Conservation (phyloP, 2,888 invertebrate genomes). For the Eucriotettix oculatus region DNA sequence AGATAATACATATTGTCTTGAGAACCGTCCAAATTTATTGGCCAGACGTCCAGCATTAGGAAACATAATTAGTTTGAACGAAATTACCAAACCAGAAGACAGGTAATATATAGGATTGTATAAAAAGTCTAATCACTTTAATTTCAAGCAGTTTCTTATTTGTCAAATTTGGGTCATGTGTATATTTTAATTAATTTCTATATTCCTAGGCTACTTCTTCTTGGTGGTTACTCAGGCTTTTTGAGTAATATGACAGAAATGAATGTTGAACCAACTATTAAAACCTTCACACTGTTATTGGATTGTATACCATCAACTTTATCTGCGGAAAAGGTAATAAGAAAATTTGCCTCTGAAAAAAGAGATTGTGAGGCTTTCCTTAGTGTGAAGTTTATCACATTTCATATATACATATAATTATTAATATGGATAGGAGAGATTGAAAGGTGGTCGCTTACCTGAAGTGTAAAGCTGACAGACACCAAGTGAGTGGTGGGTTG, state of each 20-base stretch:
- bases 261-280: constrained; percentile 53
- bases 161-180: neutral
- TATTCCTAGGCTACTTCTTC: constrained; percentile 40
- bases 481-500: no score
- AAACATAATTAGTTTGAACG: neutral
- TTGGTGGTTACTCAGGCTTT: constrained; percentile 67
- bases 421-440: no score
- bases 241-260: constrained; percentile 53
- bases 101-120: neutral
- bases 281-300: constrained; percentile 62
- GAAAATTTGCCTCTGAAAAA: no score
- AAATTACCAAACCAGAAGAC: neutral
- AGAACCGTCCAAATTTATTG: neutral
- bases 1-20: neutral
- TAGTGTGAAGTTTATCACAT: no score
- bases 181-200: no score
- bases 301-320: constrained; percentile 47
- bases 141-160: neutral
- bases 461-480: no score
- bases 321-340: constrained; percentile 42
- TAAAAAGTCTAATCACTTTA: neutral
- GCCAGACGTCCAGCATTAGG: neutral
- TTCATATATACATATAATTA: no score
- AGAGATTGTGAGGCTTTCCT: no score
- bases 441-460: no score